Evolutionary conservation across 2,888 invertebrate species (phyloP), one percentile per base, ranked within the genome.

Genomic region (Pristionchus arcanus): DNA sequence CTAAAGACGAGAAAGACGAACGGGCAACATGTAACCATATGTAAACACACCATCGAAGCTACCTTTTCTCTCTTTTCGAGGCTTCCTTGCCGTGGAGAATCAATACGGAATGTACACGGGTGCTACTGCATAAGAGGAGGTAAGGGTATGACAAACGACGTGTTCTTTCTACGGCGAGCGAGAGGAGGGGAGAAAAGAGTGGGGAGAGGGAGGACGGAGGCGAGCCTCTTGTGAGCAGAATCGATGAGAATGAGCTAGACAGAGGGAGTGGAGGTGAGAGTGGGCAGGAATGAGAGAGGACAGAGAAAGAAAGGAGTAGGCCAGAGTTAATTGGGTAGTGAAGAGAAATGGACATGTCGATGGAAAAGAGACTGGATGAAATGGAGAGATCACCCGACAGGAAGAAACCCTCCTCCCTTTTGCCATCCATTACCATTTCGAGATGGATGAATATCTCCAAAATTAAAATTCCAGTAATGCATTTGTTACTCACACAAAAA

Each of bases 301-400:
- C 34, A 87, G 87, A 68, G 71, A 87, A 28, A n/a, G n/a, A 87
- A 42, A 87, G 87, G 53, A 68, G 55, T 66, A 87, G 87, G 55
- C 1, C 21, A 66, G 71, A 87, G 87, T 85, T 59, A 85, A 85
- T 63, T 63, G 66, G 85, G 63, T 53, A 84, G 84, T 55, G 84
- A 66, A 86, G 86, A 87, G 66, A 68, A 55, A 87, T 55, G 68
- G 71, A 49, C 87, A 31, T 34, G 28, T 25, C 31, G 66, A 87
- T 28, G 55, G 42, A 31, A 42, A 37, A 71, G 31, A 66, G 66
- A 68, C 37, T 28, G 68, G 19, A 34, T 28, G n/a, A 11, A 19
- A 86, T 21, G 42, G 86, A 86, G 63, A 86, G 63, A 87, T 2
- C 21, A n/a, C 4, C 5, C 63, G 86, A 66, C 28, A 63, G 55